A percentile compares a stretch with the other conserved stretches of the same genome.
These are phyloP conservation scores for Halichoerus grypus DNA, from an alignment of 2,113 vertebrate genomes.

Conservation along the genomic window DNA sequence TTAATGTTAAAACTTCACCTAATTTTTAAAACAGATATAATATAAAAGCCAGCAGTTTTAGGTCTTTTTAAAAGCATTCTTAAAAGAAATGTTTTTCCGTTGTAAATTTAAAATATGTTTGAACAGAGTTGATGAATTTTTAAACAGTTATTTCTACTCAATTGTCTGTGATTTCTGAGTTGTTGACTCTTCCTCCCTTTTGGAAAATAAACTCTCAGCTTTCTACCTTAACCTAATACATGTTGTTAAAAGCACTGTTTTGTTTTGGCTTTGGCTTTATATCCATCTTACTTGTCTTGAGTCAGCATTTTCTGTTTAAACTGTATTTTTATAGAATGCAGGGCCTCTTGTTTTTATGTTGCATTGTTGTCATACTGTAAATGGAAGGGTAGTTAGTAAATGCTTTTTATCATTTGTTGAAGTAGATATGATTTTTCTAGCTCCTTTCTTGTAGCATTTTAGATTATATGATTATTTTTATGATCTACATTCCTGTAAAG, in stretches of 20 bases:
- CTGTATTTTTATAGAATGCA: not conserved
- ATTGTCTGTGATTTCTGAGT: not conserved
- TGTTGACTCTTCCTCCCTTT: not conserved
- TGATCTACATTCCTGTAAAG: not conserved
- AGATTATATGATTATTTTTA: not conserved
- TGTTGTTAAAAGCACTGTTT: not conserved
- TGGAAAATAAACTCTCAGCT: not conserved
- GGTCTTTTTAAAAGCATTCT: not conserved
- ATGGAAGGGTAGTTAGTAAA: constrained; percentile 10
- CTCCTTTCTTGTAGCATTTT: not conserved
- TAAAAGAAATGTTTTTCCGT: not conserved
- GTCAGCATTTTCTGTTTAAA: not conserved
- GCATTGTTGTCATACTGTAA: not conserved
- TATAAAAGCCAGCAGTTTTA: not conserved
- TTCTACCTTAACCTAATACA: not conserved
- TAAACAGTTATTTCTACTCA: not conserved
- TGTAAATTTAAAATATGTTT: constrained; percentile 24
- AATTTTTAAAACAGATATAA: not conserved
- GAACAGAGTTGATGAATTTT: constrained; percentile 20
- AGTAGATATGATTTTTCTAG: not conserved
- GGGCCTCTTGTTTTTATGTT: not conserved
- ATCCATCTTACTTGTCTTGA: not conserved
- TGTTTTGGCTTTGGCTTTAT: not conserved
- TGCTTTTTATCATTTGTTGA: not conserved
- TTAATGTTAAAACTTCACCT: not conserved